A percentile compares a stretch with the other conserved stretches of the same genome.
Evolutionary conservation across 2,888 invertebrate genomes (phyloP).

Genomic region (Agrypnus murinus): DNA sequence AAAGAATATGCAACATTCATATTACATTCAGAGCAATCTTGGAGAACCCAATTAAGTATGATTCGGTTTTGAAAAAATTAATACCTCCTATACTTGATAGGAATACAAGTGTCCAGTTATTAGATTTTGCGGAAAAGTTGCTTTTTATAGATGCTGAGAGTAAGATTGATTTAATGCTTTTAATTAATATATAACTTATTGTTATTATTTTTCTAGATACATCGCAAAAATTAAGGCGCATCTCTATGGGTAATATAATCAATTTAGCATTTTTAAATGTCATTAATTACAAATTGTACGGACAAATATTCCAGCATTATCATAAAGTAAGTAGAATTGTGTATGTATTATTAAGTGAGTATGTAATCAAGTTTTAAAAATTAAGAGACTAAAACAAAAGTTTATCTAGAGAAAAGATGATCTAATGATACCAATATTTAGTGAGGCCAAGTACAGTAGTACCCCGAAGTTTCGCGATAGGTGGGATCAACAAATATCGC

Average conservation of each 20-base stretch:
- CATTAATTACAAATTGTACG: not conserved
- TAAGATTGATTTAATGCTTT: not conserved
- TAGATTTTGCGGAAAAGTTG: not conserved
- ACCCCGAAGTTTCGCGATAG: too few relatives aligned
- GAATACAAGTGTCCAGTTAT: not conserved
- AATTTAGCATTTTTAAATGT: not conserved
- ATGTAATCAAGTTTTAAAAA: too few relatives aligned
- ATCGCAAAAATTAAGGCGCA: not conserved
- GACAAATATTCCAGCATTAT: not conserved
- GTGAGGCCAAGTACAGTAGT: too few relatives aligned
- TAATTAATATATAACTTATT: not conserved
- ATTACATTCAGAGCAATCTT: not conserved
- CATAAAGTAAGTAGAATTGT: not conserved
- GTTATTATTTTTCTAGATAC: not conserved
- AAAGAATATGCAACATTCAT: not conserved
- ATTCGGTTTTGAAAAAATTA: not conserved
- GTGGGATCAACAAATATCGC: too few relatives aligned
- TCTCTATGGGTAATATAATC: not conserved
- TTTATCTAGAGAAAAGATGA: too few relatives aligned
- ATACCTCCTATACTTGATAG: not conserved
- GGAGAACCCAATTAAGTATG: not conserved
- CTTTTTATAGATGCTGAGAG: not conserved
- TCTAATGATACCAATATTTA: too few relatives aligned
- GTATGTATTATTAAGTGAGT: too few relatives aligned
- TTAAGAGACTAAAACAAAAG: too few relatives aligned